Evolutionary conservation across 1,140 invertebrate species (phyloP).

Genomic region (Megalopta genalis): DNA sequence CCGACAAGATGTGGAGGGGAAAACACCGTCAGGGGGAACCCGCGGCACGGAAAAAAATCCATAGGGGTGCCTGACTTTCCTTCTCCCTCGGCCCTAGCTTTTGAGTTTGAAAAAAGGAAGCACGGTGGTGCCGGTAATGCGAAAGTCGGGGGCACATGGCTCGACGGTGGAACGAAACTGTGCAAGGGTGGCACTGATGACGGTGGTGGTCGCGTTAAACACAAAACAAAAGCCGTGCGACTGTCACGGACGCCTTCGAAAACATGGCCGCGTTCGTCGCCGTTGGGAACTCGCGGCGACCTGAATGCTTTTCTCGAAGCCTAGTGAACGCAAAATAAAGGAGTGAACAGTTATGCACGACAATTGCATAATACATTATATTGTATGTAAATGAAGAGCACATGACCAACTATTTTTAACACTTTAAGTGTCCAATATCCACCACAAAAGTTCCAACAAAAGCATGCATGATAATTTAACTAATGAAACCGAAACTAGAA

Average conservation of each 20-base stretch:
- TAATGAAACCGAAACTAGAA: too few species aligned
- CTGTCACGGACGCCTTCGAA: constrained; percentile 57
- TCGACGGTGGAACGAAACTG: constrained; percentile 37
- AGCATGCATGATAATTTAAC: too few species aligned
- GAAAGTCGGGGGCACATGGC: constrained; percentile 51
- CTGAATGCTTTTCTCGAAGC: constrained; percentile 1
- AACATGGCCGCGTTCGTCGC: constrained; percentile 49
- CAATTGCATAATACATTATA: too few species aligned
- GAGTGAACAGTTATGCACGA: too few species aligned
- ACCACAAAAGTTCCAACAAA: too few species aligned
- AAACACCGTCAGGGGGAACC: constrained; percentile 49
- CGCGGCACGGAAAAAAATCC: constrained; percentile 75
- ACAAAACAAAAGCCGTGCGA: constrained; percentile 73
- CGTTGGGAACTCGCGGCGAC: background rate
- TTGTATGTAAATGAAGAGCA: too few species aligned
- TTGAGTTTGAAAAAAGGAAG: constrained; percentile 28
- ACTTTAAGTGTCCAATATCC: too few species aligned
- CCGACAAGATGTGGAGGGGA: constrained; percentile 46
- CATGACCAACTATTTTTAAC: too few species aligned
- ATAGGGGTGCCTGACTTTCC: constrained; percentile 70
- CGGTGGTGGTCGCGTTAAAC: constrained; percentile 69
- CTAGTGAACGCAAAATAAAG: too few species aligned
- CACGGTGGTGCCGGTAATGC: constrained; percentile 48
- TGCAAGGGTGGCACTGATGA: constrained; percentile 61
- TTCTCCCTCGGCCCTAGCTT: constrained; percentile 24